Evolutionary conservation across 2,797 vertebrate genomes (phyloP).

Genomic region (Melanotaenia pygmaea): DNA sequence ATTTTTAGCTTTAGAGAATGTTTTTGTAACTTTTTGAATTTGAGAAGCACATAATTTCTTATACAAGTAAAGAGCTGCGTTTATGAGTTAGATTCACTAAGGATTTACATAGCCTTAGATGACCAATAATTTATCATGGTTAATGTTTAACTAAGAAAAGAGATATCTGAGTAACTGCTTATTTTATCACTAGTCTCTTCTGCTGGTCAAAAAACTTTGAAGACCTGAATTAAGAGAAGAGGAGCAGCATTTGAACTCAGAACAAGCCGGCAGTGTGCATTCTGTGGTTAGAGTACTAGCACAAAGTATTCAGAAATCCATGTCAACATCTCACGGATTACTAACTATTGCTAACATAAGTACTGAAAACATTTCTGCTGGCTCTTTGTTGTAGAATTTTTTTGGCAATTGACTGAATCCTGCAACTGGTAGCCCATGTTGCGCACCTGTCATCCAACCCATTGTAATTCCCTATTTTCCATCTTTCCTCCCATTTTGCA

Average conservation of each 20-base stretch:
- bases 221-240: slow-evolving; percentile 4
- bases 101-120: not conserved
- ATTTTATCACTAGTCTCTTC: not conserved
- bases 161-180: not conserved
- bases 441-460: not conserved
- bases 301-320: not conserved
- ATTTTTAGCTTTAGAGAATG: not conserved
- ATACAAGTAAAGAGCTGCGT: not conserved
- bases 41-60: not conserved
- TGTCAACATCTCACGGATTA: not conserved
- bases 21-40: not conserved
- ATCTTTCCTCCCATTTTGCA: not conserved
- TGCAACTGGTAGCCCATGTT: not conserved
- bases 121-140: not conserved
- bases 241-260: not conserved
- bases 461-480: not conserved
- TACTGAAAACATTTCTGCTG: not conserved
- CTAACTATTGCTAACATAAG: not conserved
- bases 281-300: not conserved
- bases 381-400: not conserved
- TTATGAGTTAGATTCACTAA: not conserved
- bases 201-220: slow-evolving; percentile 1
- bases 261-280: slow-evolving; percentile 1
- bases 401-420: not conserved
- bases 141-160: not conserved